phyloP scores from a whole-genome alignment of 2,113 vertebrate genomes.

The Pituophis catenifer region DNA sequence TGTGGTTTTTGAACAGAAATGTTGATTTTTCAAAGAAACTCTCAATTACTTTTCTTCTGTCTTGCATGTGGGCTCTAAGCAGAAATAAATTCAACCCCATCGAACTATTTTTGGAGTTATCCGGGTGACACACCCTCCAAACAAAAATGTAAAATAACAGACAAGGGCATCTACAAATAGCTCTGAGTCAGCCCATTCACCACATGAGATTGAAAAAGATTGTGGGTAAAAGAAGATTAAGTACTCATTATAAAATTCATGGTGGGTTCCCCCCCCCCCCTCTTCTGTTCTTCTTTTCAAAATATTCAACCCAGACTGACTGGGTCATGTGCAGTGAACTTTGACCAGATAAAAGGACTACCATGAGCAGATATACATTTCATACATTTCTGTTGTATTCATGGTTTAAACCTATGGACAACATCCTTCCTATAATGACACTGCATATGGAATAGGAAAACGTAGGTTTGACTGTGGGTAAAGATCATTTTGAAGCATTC shows the following conservation, averaged over 20 bases:
- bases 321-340: neutral
- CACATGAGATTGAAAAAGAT: conserved; percentile 19
- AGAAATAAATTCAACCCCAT: conserved; percentile 60
- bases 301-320: neutral
- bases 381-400: fast-evolving
- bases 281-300: neutral
- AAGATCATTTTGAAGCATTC: neutral
- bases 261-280: neutral
- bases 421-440: neutral
- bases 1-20: conserved; percentile 42
- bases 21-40: conserved; percentile 53
- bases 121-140: conserved; percentile 63
- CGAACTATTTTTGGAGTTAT: conserved; percentile 52
- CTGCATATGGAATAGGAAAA: too few relatives aligned
- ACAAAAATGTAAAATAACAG: conserved; percentile 64
- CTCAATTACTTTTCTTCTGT: conserved; percentile 60
- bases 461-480: neutral
- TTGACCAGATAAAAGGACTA: neutral
- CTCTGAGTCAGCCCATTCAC: conserved; percentile 26
- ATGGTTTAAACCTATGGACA: neutral
- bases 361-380: neutral
- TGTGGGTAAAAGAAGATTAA: neutral
- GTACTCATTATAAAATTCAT: neutral
- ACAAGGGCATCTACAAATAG: conserved; percentile 59
- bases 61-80: conserved; percentile 54